Evolutionary conservation across 2,888 invertebrate species (phyloP).

Genomic region (Melinaea marsaeus): DNA sequence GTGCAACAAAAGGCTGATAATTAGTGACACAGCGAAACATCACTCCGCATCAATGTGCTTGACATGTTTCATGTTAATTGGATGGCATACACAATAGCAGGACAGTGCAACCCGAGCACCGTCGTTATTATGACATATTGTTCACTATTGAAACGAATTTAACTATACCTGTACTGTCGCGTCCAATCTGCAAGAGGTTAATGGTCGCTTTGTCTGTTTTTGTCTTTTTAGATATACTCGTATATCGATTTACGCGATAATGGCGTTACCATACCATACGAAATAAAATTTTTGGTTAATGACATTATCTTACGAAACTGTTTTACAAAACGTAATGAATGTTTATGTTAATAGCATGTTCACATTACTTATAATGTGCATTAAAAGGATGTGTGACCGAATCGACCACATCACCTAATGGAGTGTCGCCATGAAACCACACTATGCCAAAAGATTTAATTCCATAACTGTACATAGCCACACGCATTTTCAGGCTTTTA

Average conservation of each 20-base stretch:
- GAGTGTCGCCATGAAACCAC: slow-evolving; percentile 37
- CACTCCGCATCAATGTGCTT: slow-evolving; percentile 60
- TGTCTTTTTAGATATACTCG: slow-evolving; percentile 14
- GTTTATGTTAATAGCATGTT: neutral
- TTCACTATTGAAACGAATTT: slow-evolving; percentile 58
- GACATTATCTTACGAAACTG: too few relatives aligned
- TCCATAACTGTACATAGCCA: slow-evolving; percentile 55
- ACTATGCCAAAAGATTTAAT: slow-evolving; percentile 56
- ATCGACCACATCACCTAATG: slow-evolving; percentile 34
- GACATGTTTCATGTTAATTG: slow-evolving; percentile 72
- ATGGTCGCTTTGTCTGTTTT: slow-evolving; percentile 25
- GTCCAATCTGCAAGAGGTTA: slow-evolving; percentile 24
- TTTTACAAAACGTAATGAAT: too few relatives aligned
- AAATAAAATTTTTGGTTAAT: too few relatives aligned
- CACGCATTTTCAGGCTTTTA: slow-evolving; percentile 60
- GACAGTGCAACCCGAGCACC: slow-evolving; percentile 44
- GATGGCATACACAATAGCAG: slow-evolving; percentile 62
- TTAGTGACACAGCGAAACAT: slow-evolving; percentile 59
- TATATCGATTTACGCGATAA: too few relatives aligned
- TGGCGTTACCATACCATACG: too few relatives aligned
- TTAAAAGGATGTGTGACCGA: slow-evolving; percentile 30
- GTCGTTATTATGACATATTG: slow-evolving; percentile 70
- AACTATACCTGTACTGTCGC: slow-evolving; percentile 41
- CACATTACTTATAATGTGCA: slow-evolving; percentile 22
- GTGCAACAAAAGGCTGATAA: slow-evolving; percentile 56